A percentile compares a stretch with the other conserved stretches of the same genome.
Evolutionary conservation across 2,888 invertebrate species (phyloP).

Genomic region (Agrochola macilenta): DNA sequence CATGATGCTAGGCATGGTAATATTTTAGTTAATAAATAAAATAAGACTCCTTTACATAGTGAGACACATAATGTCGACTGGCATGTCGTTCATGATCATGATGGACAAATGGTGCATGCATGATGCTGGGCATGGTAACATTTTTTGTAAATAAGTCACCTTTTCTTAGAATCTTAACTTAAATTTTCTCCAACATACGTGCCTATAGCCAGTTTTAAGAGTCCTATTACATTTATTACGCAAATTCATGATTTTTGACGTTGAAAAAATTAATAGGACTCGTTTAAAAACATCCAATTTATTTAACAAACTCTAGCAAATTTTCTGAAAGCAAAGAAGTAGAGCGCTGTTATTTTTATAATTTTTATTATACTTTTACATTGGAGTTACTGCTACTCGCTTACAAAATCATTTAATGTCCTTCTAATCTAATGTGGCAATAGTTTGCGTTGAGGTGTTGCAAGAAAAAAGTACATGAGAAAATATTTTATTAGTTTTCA

Average conservation of each 20-base stretch:
- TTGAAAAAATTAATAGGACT: no score
- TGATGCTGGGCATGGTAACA: neutral
- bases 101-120: neutral
- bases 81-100: neutral
- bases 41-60: neutral
- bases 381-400: conserved; percentile 21
- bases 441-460: conserved; percentile 39
- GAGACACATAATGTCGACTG: neutral
- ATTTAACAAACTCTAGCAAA: conserved; percentile 11
- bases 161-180: neutral
- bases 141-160: neutral
- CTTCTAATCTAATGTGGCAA: conserved; percentile 43
- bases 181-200: neutral
- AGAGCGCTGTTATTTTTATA: conserved; percentile 13
- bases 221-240: no score
- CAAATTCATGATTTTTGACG: no score
- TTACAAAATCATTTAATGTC: conserved; percentile 37
- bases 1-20: no score
- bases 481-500: neutral
- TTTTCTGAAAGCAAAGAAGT: conserved; percentile 20
- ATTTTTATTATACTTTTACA: conserved; percentile 32
- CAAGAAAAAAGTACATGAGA: conserved; percentile 15
- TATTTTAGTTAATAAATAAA: conserved; percentile 5
- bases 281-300: neutral
- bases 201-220: neutral